Conservation (phyloP, 1,140 invertebrate genomes). For the Idris sp. region DNA sequence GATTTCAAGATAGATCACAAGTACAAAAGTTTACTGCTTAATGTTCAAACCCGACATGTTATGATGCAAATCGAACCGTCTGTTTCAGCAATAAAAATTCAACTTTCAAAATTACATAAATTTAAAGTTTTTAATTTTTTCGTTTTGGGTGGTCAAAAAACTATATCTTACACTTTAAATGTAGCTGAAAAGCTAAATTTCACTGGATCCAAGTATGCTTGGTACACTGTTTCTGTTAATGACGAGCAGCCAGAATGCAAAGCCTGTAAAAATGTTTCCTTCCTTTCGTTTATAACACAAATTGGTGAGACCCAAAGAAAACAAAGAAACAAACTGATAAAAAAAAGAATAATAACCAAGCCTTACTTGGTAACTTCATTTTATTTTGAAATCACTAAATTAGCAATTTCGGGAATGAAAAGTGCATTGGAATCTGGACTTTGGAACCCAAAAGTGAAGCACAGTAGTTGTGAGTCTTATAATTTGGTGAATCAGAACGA, state of each 20-base stretch:
- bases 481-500: conserved; percentile 78
- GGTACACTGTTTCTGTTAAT: conserved; percentile 80
- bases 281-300: conserved; percentile 69
- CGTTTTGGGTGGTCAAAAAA: conserved; percentile 84
- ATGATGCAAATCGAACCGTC: conserved; percentile 82
- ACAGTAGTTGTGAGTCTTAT: conserved; percentile 87
- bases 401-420: conserved; percentile 87
- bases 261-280: conserved; percentile 66
- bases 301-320: conserved; percentile 23
- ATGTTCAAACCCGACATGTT: conserved; percentile 91
- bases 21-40: conserved; percentile 91
- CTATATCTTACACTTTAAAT: conserved; percentile 84
- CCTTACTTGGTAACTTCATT: conserved; percentile 83
- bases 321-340: conserved; percentile 25
- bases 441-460: conserved; percentile 84
- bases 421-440: conserved; percentile 81
- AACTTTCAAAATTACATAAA: conserved; percentile 85
- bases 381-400: conserved; percentile 89
- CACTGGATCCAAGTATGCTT: conserved; percentile 79
- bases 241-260: conserved; percentile 71
- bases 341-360: conserved; percentile 46
- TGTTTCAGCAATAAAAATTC: conserved; percentile 77
- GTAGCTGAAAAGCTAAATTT: conserved; percentile 68
- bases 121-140: conserved; percentile 94
- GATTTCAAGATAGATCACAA: conserved; percentile 95